Evolutionary conservation across 1,140 invertebrate species (phyloP), one percentile per base, ranked within the genome.

Genomic region (Magallana gigas): DNA sequence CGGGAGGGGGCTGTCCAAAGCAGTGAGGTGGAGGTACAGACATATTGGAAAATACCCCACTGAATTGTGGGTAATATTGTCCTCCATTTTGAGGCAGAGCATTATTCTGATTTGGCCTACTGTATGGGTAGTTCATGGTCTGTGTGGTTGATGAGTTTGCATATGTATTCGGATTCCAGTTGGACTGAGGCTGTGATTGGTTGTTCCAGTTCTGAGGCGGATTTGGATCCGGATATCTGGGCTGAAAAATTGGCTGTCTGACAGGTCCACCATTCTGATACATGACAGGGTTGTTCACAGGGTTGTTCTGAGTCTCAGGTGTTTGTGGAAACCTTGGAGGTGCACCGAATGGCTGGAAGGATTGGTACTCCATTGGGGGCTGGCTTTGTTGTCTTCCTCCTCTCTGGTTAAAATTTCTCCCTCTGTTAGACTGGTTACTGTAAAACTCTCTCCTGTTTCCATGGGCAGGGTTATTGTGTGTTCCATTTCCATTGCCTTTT

Each of bases 241-340:
- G 68, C 68, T 76, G 68, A 9, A 76, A 76, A 29, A 76, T 12
- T 3, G 68, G 23, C 11, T 18, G 23, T 23, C 68, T 76, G 68
- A 76, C 68, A 12, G 68, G 68, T 76, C 68, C 68, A 9, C 68
- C 68, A 76, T 76, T 76, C 23, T 76, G 23, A 76, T 76, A 76
- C 68, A 76, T 23, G 23, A 29, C 23, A 29, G 23, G 68, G 36
- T 23, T 76, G 68, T 5, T 48, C 3, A 48, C 36, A 48, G 5
- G 5, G 36, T 48, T 48, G 36, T 76, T 76, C 8, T 76, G 68
- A 76, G 23, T 76, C 23, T 76, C 68, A 12, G 68, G 4, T 6
- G 36, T 76, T 76, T 76, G 68, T 76, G 68, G 68, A 76, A 76
- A 76, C 68, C 68, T 76, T 76, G 68, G 68, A 76, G 68, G 68